Conservation (phyloP, 2,113 vertebrate genomes). For the Hemichromis elongatus region DNA sequence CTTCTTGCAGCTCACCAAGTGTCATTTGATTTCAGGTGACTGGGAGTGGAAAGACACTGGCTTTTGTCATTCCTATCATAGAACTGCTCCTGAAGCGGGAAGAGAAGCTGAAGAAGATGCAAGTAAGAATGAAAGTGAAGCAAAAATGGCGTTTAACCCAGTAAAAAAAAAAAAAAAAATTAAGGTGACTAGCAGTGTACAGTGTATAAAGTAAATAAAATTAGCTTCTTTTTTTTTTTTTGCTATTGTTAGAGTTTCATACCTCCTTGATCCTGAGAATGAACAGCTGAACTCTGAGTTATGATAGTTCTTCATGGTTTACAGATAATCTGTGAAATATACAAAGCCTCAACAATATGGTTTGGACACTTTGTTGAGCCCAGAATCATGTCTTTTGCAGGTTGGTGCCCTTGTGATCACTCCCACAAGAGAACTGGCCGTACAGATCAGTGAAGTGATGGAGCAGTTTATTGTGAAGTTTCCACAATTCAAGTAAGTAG, state of each 20-base stretch:
- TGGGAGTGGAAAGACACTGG: slow-evolving; percentile 93
- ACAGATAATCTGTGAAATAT: not conserved
- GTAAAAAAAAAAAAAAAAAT: not conserved
- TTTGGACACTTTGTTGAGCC: not conserved
- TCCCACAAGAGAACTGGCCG: slow-evolving; percentile 88
- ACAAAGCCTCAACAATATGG: not conserved
- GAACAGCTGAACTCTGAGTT: not conserved
- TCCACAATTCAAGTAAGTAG: slow-evolving; percentile 83
- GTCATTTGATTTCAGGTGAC: slow-evolving; percentile 77
- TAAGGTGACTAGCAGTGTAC: not conserved
- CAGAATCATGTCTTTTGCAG: slow-evolving; percentile 54
- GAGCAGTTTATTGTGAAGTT: slow-evolving; percentile 80
- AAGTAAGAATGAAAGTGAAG: slow-evolving; percentile 50
- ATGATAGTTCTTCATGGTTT: not conserved
- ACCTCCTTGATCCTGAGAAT: not conserved
- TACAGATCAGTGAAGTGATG: slow-evolving; percentile 91
- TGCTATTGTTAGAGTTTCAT: not conserved
- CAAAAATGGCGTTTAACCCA: not conserved
- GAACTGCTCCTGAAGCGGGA: slow-evolving; percentile 89
- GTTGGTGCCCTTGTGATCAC: slow-evolving; percentile 92
- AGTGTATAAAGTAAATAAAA: not conserved
- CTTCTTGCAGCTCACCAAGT: not conserved
- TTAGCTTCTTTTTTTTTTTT: not conserved
- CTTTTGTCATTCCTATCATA: slow-evolving; percentile 90
- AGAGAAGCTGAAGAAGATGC: slow-evolving; percentile 87